Evolutionary conservation across 2,113 vertebrate species (phyloP), one percentile per base, ranked within the genome.

Genomic region (Myotis davidii): DNA sequence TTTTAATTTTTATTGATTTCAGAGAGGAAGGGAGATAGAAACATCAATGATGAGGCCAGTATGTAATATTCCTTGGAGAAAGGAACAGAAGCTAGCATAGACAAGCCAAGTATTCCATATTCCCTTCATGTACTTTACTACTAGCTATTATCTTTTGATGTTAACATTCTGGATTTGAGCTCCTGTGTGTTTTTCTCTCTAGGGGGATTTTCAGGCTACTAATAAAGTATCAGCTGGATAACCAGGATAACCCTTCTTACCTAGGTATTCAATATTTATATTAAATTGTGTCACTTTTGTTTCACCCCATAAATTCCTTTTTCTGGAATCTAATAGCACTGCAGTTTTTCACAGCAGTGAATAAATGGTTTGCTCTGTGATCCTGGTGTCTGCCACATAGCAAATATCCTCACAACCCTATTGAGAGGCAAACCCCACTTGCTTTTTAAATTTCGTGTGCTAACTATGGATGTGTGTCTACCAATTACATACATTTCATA

Each of bases 201-300:
- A 99, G 99, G 96, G 99, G 99, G 17, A 99, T 99, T 98, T 99
- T 99, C 97, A 98, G 98, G 96, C 97, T 99, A 82, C 98, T 99
- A 97, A 99, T 99, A 87, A 98, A 99, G 97, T 99, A 99, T 97
- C 99, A 99, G 97, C 98, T 99, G 98, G 99, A 99, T 91, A 99
- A 99, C 98, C 99, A 99, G 98, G 99, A 99, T 96, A 99, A 99
- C 95, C 98, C 99, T 82, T 99, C 99, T 88, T 99, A 99, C 18
- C 96, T 98, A 97, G 99, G 99, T 96, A 97, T 81, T 16, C n/a
- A 69, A 52, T 70, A 67, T 83, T 88, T 92, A 64, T 81, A 84
- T 52, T 94, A 72, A 78, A 45, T 78, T 70, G 21, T 50, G 1
- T 85, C 50, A 72, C 32, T 91, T 94, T 29, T 92, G 70, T 84